Percentiles rank a stretch among this genome's conserved stretches.
Evolutionary conservation across 2,888 invertebrate genomes (phyloP).

Genomic region (Campaea margaritaria): DNA sequence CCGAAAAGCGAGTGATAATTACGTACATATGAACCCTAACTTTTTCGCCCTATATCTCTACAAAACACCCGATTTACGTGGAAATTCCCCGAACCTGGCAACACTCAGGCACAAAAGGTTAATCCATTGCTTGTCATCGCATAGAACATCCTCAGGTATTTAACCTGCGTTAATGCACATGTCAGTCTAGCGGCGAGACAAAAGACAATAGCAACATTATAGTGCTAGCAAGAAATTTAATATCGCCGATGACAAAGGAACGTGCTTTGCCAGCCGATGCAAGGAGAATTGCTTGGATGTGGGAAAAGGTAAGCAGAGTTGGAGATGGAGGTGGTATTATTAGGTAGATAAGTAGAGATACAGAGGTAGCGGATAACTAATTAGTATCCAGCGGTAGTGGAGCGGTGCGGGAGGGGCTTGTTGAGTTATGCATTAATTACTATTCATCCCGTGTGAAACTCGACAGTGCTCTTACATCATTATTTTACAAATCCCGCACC

Average conservation of each 20-base stretch:
- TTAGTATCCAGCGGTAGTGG: too few relatives aligned
- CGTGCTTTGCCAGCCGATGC: conserved; percentile 31
- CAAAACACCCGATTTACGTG: background rate
- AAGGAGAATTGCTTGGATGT: conserved; percentile 21
- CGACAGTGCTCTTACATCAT: too few relatives aligned
- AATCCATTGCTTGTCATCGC: background rate
- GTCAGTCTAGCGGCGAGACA: conserved; percentile 19
- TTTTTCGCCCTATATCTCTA: too few relatives aligned
- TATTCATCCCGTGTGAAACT: too few relatives aligned
- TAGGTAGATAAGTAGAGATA: too few relatives aligned
- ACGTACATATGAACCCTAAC: too few relatives aligned
- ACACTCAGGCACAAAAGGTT: background rate
- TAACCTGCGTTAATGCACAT: conserved; percentile 24
- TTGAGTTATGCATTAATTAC: too few relatives aligned
- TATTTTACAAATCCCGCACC: too few relatives aligned
- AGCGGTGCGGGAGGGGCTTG: too few relatives aligned
- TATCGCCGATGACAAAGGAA: conserved; percentile 40
- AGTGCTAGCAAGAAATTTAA: conserved; percentile 42
- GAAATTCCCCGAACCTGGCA: too few relatives aligned
- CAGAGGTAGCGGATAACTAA: too few relatives aligned
- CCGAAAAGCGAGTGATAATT: too few relatives aligned
- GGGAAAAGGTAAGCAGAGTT: conserved; percentile 12
- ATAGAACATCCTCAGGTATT: conserved; percentile 7
- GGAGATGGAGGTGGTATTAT: conserved; percentile 6
- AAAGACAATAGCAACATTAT: conserved; percentile 32